Evolutionary conservation across 2,797 vertebrate species (phyloP), one percentile per base, ranked within the genome.

Genomic region (Florisuga fusca): DNA sequence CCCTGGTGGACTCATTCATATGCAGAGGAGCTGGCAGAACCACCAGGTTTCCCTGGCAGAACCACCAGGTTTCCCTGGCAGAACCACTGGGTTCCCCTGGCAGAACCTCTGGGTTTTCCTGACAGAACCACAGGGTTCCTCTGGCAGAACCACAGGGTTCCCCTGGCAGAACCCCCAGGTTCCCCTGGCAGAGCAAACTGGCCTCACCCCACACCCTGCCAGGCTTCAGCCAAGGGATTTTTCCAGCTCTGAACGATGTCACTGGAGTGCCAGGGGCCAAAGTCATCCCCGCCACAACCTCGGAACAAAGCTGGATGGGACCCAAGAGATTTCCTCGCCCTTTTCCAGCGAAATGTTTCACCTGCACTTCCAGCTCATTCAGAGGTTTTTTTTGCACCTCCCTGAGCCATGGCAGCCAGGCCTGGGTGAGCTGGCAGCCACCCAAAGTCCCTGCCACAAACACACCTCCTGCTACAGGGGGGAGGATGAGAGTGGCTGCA

Each of bases 11-110:
- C 72, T 89, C 92, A 90, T 90, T 95, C 93, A 91, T 29, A 90
- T 18, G 94, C 75, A 93, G 92, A 93, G 62, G 75, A 91, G 93
- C 89, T 95, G 95, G 95, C 91, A 95, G 87, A 95, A 64, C 23
- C 62, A 67, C 54, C 46, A 16, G 58, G 38, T 38, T 38, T 38
- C 38, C 38, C 38, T 38, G 38, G 38, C 38, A 38, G 38, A 38
- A 38, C 38, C 38, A 38, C 38, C 12, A 12, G 38, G 38, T 38
- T 38, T 13, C 38, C 11, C 38, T 38, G 38, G 38, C 38, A 41
- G 38, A 41, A 41, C 13, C 38, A 41, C 13, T 3, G 6, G 38
- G 38, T 41, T 41, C 5, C 38, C 14, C 38, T 41, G 38, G 13
- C 38, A 41, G 38, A 41, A 41, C 38, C 38, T 14, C 38, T 6